Evolutionary conservation across 2,888 invertebrate species (phyloP).

Genomic region (Lycophotia porphyrea): DNA sequence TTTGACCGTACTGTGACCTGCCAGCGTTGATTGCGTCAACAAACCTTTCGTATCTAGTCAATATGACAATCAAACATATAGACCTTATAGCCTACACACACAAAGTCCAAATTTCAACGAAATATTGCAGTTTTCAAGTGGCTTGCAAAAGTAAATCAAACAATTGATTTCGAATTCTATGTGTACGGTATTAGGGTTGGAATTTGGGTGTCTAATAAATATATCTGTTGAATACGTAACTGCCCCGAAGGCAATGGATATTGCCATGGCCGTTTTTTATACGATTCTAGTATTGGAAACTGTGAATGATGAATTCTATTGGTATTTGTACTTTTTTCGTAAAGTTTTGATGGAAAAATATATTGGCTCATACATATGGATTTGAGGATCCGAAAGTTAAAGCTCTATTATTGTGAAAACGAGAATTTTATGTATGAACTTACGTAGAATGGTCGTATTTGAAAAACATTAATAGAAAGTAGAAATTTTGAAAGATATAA

Average conservation of each 20-base stretch:
- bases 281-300: constrained; percentile 74
- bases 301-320: constrained; percentile 76
- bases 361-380: constrained; percentile 67
- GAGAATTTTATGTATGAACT: constrained; percentile 36
- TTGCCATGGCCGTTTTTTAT: constrained; percentile 80
- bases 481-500: background rate
- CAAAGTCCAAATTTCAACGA: constrained; percentile 34
- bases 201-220: constrained; percentile 45
- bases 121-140: constrained; percentile 12
- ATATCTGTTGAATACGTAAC: constrained; percentile 71
- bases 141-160: constrained; percentile 12
- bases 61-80: constrained; percentile 25
- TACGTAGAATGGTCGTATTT: constrained; percentile 6
- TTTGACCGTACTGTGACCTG: constrained; percentile 69
- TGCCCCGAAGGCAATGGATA: constrained; percentile 79
- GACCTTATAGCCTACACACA: constrained; percentile 26
- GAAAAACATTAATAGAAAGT: constrained; percentile 29
- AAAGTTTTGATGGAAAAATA: constrained; percentile 68
- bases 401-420: constrained; percentile 33
- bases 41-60: constrained; percentile 61
- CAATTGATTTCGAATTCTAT: constrained; percentile 43
- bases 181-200: background rate
- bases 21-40: constrained; percentile 71
- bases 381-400: constrained; percentile 44
- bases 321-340: constrained; percentile 71